Conservation (phyloP, 2,797 vertebrate genomes). For the Gallinago nigripennis region DNA sequence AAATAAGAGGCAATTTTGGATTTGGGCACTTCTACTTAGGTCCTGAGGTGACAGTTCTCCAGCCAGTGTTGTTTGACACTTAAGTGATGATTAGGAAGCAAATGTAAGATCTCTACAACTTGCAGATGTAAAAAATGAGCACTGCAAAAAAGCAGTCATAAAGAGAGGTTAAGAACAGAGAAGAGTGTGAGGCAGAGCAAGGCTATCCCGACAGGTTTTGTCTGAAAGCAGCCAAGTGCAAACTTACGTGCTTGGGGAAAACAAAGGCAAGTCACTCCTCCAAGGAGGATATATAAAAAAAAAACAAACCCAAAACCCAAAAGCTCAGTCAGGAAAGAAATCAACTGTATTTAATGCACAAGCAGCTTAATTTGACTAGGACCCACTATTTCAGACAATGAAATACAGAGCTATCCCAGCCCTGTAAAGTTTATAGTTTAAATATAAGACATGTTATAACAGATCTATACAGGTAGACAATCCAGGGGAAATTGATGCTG, state of each 20-base stretch:
- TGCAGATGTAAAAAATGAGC: not conserved
- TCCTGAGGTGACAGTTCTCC: not conserved
- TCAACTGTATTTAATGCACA: not conserved
- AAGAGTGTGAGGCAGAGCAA: not conserved
- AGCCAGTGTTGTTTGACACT: not conserved
- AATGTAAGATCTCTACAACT: not conserved
- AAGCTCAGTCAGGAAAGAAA: not conserved
- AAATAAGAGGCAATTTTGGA: not conserved
- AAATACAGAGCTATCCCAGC: not conserved
- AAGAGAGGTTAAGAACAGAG: not conserved
- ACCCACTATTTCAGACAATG: not conserved
- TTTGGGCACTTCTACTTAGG: not conserved
- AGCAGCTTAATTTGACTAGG: not conserved
- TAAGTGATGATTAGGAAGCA: not conserved
- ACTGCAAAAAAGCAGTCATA: not conserved
- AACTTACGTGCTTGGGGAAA: accelerated
- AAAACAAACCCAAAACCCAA: not conserved
- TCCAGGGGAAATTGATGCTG: not conserved
- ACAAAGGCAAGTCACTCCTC: not conserved
- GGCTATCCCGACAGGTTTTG: not conserved
- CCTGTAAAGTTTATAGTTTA: not conserved
- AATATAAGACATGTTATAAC: not conserved
- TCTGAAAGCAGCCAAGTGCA: not conserved
- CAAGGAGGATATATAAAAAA: not conserved
- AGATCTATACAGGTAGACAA: not conserved